Conservation (phyloP, 2,797 vertebrate species). For the Diglossa cyanea region DNA sequence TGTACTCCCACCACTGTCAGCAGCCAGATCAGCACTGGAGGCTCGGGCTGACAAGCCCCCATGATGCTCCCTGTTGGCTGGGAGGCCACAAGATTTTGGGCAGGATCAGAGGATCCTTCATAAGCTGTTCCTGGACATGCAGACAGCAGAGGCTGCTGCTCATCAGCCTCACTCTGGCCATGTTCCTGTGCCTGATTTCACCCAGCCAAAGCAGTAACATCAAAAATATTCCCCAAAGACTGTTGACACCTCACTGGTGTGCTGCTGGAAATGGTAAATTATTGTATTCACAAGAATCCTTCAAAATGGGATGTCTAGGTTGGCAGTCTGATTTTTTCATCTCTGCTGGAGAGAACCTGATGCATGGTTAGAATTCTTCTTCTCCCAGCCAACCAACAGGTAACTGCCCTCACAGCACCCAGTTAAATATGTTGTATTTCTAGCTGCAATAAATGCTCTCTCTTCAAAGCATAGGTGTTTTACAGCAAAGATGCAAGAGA, state of each 20-base stretch:
- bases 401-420: neutral
- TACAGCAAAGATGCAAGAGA: neutral
- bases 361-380: neutral
- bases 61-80: neutral
- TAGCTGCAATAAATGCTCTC: neutral
- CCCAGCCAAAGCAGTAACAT: neutral
- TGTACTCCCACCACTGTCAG: neutral
- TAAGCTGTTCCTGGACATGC: neutral
- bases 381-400: neutral
- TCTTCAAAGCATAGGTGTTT: neutral
- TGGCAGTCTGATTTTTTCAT: neutral
- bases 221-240: neutral
- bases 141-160: neutral
- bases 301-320: neutral
- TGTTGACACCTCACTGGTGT: neutral
- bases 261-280: neutral
- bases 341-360: neutral
- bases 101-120: neutral
- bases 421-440: neutral
- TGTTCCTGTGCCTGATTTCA: neutral
- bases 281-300: neutral
- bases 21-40: neutral
- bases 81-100: neutral
- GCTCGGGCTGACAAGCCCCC: neutral
- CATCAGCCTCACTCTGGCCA: neutral